phyloP scores from a whole-genome alignment of 1,140 invertebrate genomes.

The Phortica variegata region DNA sequence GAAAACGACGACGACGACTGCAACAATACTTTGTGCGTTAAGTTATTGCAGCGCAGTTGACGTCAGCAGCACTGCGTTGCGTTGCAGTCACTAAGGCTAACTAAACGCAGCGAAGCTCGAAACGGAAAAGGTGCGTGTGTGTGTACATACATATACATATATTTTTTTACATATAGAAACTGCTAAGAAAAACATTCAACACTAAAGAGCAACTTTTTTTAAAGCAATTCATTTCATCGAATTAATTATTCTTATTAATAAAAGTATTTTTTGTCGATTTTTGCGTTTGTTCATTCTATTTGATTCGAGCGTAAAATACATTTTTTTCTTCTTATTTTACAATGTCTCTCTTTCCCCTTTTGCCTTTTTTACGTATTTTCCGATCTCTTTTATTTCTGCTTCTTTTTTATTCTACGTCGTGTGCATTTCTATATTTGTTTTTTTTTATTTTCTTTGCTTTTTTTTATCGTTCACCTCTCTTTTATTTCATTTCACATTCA shows the following conservation, averaged over 20 bases:
- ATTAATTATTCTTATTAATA: too few species aligned
- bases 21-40: neutral
- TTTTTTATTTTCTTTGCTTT: constrained; percentile 43
- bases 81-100: neutral
- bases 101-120: neutral
- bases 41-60: too few species aligned
- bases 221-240: too few species aligned
- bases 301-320: too few species aligned
- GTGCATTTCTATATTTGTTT: constrained; percentile 51
- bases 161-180: neutral
- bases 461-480: neutral
- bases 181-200: too few species aligned
- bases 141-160: constrained; percentile 4
- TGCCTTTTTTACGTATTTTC: constrained; percentile 31
- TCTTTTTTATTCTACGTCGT: too few species aligned
- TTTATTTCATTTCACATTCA: neutral
- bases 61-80: too few species aligned
- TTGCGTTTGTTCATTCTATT: too few species aligned
- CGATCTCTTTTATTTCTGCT: constrained; percentile 49
- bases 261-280: too few species aligned
- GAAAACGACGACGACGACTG: neutral
- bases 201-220: too few species aligned
- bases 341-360: constrained; percentile 23
- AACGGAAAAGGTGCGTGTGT: neutral
- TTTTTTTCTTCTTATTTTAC: constrained; percentile 26